Evolutionary conservation across 2,113 vertebrate genomes (phyloP).

Genomic region (Camelus bactrianus): DNA sequence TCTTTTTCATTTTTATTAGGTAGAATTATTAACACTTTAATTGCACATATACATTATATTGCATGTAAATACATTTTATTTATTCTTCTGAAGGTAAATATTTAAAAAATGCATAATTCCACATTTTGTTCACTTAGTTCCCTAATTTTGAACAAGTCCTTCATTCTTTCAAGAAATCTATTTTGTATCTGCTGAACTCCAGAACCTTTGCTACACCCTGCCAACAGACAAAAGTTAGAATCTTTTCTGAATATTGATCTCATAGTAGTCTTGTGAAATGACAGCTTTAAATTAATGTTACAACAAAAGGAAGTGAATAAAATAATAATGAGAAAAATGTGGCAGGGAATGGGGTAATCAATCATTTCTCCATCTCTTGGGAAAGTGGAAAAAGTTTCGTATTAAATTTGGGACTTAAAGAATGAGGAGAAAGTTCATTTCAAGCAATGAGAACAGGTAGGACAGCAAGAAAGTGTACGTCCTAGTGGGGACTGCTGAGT

Average conservation of each 20-base stretch:
- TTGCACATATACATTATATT: no score
- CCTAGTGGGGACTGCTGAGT: not conserved
- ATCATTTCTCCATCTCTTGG: not conserved
- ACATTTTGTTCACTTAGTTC: constrained; percentile 32
- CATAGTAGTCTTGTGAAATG: not conserved
- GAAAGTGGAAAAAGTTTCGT: not conserved
- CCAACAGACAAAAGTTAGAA: not conserved
- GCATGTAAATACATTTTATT: not conserved
- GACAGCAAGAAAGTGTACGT: not conserved
- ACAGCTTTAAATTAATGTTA: not conserved
- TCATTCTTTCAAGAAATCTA: not conserved
- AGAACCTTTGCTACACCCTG: not conserved
- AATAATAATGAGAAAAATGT: not conserved
- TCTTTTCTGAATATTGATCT: not conserved
- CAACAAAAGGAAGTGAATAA: not conserved
- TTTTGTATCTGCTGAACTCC: not conserved
- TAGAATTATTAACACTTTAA: no score
- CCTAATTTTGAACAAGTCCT: constrained; percentile 36
- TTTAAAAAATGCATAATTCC: not conserved
- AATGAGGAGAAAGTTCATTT: not conserved
- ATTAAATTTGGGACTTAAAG: not conserved
- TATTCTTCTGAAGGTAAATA: constrained; percentile 40
- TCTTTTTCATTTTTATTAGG: no score
- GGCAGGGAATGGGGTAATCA: no score
- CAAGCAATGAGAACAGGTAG: not conserved